phyloP scores from a whole-genome alignment of 2,113 vertebrate genomes.

The Vicugna pacos region DNA sequence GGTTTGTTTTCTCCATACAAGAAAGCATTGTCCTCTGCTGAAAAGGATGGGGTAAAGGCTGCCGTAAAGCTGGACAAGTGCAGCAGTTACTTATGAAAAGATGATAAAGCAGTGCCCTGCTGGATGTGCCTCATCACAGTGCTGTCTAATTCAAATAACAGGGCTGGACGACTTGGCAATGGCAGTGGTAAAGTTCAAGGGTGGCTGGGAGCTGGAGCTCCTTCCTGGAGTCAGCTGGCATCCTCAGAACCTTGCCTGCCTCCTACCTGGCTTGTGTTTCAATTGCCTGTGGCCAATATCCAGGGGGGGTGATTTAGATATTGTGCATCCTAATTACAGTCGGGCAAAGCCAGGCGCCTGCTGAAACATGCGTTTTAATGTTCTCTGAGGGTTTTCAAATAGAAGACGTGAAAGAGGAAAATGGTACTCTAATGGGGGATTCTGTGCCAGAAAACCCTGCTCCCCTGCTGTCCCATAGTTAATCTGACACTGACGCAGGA shows the following conservation, averaged over 20 bases:
- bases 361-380: constrained; percentile 62
- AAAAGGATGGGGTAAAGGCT: background rate
- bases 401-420: constrained; percentile 68
- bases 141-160: background rate
- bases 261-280: constrained; percentile 53
- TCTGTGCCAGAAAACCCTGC: constrained; percentile 64
- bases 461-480: constrained; percentile 55
- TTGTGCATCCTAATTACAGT: constrained; percentile 64
- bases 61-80: background rate
- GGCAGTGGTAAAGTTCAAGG: background rate
- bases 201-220: background rate
- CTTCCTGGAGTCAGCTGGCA: constrained; percentile 1
- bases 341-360: constrained; percentile 61
- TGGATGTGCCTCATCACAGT: background rate
- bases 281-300: constrained; percentile 65
- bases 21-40: background rate
- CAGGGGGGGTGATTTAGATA: constrained; percentile 72
- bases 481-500: constrained; percentile 44
- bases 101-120: no score
- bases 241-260: constrained; percentile 8
- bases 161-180: background rate
- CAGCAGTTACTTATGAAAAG: background rate
- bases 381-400: constrained; percentile 75
- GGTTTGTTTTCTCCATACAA: background rate
- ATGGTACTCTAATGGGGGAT: constrained; percentile 58